phyloP scores from a whole-genome alignment of 2,113 vertebrate genomes.

The Passer montanus region DNA sequence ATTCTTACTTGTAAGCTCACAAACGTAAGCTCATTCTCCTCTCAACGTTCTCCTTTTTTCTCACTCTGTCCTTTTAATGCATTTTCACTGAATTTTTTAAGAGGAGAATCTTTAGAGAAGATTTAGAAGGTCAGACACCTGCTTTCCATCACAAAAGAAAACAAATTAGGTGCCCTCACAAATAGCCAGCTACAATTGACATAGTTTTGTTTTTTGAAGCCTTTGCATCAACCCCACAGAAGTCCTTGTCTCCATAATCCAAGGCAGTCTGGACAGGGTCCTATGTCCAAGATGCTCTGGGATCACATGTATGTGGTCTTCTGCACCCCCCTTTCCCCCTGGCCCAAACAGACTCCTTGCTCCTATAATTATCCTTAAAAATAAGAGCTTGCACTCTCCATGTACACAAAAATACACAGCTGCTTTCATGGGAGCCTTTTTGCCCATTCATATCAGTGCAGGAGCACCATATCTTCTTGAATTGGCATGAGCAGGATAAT shows the following conservation, averaged over 20 bases:
- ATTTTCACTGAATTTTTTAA: background rate
- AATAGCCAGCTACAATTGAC: background rate
- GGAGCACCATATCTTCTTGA: background rate
- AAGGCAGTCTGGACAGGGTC: background rate
- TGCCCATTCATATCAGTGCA: background rate
- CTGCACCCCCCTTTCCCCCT: fast-evolving
- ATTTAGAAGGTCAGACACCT: background rate
- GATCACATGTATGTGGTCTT: background rate
- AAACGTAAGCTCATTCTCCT: background rate
- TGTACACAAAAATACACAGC: background rate
- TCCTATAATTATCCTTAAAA: background rate
- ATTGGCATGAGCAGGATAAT: background rate
- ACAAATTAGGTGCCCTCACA: background rate
- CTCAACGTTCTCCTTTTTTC: background rate
- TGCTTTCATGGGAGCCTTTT: background rate
- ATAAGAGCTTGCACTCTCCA: background rate
- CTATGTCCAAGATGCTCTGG: background rate
- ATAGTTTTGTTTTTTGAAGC: background rate
- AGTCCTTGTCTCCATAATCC: background rate
- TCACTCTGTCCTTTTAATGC: background rate
- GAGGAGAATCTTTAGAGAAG: background rate
- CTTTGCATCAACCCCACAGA: background rate
- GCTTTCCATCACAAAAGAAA: background rate
- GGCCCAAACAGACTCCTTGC: background rate
- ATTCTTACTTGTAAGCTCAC: background rate